These are phyloP conservation scores for Zygaena filipendulae DNA, from an alignment of 2,888 invertebrate genomes.

Conservation along the genomic window DNA sequence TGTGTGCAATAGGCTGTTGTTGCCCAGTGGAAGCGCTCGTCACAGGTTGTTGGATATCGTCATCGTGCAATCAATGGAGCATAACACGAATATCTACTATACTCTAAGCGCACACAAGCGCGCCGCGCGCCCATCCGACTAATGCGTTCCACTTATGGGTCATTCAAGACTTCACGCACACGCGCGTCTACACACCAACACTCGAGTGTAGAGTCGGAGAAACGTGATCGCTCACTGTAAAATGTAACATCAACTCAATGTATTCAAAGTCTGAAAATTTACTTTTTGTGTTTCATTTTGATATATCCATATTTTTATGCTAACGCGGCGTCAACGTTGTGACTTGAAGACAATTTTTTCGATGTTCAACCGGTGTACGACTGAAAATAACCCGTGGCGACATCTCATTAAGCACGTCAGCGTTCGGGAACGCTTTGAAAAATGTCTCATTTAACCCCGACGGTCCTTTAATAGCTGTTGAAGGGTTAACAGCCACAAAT, in stretches of 20 bases:
- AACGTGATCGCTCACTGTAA: too few species aligned
- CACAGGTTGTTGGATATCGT: conserved; percentile 30
- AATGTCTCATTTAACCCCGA: conserved; percentile 65
- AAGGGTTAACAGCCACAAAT: conserved; percentile 65
- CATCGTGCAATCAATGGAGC: conserved; percentile 36
- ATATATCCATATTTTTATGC: too few species aligned
- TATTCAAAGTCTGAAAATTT: too few species aligned
- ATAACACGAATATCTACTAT: conserved; percentile 24
- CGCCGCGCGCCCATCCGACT: conserved; percentile 36
- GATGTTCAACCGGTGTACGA: conserved; percentile 17
- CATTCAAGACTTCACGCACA: conserved; percentile 40
- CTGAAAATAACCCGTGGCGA: conserved; percentile 61
- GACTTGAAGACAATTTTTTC: conserved; percentile 13
- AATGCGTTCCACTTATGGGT: conserved; percentile 46
- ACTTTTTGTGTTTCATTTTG: too few species aligned
- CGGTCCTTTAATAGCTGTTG: conserved; percentile 58
- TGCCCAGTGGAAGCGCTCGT: too few species aligned
- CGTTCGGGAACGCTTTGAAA: conserved; percentile 50
- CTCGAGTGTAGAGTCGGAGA: too few species aligned
- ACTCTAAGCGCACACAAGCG: conserved; percentile 17
- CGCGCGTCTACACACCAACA: conserved; percentile 13
- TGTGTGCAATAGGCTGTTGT: too few species aligned
- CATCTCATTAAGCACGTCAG: conserved; percentile 64
- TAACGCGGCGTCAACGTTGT: too few species aligned
- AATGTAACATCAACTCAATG: too few species aligned